A percentile compares a stretch with the other conserved stretches of the same genome.
Evolutionary conservation across 2,888 invertebrate genomes (phyloP).

Genomic region (Leucophora obtusa): DNA sequence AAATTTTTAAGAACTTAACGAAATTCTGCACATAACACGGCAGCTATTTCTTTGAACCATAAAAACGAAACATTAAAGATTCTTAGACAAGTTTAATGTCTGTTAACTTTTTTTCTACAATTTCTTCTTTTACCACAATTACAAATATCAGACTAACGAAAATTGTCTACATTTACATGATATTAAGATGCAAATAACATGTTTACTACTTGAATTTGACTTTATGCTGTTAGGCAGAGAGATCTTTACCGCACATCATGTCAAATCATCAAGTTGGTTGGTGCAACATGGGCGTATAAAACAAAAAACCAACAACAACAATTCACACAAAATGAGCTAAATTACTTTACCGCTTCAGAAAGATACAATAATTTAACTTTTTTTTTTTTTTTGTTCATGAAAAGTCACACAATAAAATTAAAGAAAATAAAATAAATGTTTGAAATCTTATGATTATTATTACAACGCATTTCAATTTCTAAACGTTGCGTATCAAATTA

Average conservation of each 20-base stretch:
- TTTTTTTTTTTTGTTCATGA: constrained; percentile 1
- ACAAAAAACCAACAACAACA: not conserved
- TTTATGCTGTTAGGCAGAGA: constrained; percentile 16
- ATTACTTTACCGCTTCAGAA: not conserved
- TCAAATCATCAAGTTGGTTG: constrained; percentile 37
- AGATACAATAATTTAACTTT: not conserved
- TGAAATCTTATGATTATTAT: constrained; percentile 18
- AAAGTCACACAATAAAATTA: constrained; percentile 32
- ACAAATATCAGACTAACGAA: constrained; percentile 6
- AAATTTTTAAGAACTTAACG: not conserved
- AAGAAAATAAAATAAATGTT: constrained; percentile 51
- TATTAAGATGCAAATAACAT: constrained; percentile 54
- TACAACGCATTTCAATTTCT: constrained; percentile 59
- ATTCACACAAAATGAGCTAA: not conserved
- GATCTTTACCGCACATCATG: constrained; percentile 42
- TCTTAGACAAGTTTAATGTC: not conserved
- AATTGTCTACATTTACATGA: constrained; percentile 52
- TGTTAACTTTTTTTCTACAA: not conserved
- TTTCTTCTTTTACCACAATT: not conserved
- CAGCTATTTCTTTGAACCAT: not conserved
- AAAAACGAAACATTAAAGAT: not conserved
- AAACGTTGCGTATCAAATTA: constrained; percentile 58
- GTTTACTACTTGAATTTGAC: constrained; percentile 46
- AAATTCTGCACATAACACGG: too few species aligned
- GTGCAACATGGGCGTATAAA: constrained; percentile 29